phyloP scores from a whole-genome alignment of 2,888 invertebrate species.

The Callimorpha dominula region DNA sequence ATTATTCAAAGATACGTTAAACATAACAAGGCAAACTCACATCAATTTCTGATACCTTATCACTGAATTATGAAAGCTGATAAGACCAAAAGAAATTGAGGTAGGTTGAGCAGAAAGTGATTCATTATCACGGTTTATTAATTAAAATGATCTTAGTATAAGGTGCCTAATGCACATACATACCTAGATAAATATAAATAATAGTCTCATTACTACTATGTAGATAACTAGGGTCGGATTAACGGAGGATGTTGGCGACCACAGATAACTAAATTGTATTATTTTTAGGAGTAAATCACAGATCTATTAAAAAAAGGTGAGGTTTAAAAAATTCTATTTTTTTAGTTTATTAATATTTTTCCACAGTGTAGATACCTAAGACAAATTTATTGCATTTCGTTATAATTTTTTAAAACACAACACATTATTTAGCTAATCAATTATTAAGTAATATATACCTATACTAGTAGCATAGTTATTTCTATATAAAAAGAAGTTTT shows the following conservation, averaged over 20 bases:
- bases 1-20: not conserved
- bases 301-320: too few relatives aligned
- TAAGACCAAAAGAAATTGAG: conserved; percentile 42
- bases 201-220: too few relatives aligned
- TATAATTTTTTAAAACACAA: not conserved
- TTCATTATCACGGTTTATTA: conserved; percentile 16
- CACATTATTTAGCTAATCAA: not conserved
- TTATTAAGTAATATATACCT: not conserved
- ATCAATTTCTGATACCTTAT: conserved; percentile 20
- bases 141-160: not conserved
- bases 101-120: conserved; percentile 40
- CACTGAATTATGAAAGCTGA: conserved; percentile 18
- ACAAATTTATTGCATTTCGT: not conserved
- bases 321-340: not conserved
- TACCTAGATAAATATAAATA: too few relatives aligned
- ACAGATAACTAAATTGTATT: too few relatives aligned
- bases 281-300: too few relatives aligned
- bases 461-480: not conserved
- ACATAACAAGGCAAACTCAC: not conserved
- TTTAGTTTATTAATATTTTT: not conserved
- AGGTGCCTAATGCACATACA: too few relatives aligned
- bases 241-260: too few relatives aligned
- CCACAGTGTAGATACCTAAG: not conserved
- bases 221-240: too few relatives aligned
- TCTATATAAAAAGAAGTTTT: not conserved